phyloP scores from a whole-genome alignment of 2,888 invertebrate species.

The Eupithecia dodoneata region DNA sequence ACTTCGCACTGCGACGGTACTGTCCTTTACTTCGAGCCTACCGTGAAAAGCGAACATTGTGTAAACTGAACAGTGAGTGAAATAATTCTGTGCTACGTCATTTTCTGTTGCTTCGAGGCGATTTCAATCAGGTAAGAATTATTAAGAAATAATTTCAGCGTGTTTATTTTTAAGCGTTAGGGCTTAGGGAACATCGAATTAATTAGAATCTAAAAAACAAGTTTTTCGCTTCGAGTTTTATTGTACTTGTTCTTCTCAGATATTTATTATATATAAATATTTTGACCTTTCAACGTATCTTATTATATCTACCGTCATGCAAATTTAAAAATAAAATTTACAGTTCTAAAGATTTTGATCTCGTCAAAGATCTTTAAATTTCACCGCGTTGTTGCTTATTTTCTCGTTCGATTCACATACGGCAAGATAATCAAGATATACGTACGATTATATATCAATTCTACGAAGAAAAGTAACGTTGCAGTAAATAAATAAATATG shows the following conservation, averaged over 20 bases:
- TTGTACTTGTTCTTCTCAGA: background rate
- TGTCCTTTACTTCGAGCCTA: constrained; percentile 41
- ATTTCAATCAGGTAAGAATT: constrained; percentile 71
- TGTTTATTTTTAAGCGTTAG: background rate
- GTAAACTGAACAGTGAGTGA: constrained; percentile 48
- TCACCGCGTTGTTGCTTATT: background rate
- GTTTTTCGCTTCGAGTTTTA: background rate
- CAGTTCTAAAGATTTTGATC: background rate
- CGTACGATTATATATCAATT: background rate
- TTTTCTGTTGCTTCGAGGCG: constrained; percentile 61
- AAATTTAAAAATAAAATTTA: background rate
- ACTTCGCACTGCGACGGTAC: constrained; percentile 78
- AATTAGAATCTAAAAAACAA: background rate
- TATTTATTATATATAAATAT: background rate
- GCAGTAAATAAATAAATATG: background rate
- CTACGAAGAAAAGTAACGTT: background rate
- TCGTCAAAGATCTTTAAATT: background rate
- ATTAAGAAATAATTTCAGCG: background rate
- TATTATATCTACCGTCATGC: background rate
- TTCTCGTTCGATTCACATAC: background rate
- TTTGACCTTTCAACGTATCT: background rate
- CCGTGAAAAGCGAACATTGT: constrained; percentile 39
- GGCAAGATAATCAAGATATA: background rate
- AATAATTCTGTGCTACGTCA: constrained; percentile 59
- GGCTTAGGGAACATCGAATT: background rate